phyloP scores from a whole-genome alignment of 2,113 vertebrate genomes.

The Gorsachius goisagi region DNA sequence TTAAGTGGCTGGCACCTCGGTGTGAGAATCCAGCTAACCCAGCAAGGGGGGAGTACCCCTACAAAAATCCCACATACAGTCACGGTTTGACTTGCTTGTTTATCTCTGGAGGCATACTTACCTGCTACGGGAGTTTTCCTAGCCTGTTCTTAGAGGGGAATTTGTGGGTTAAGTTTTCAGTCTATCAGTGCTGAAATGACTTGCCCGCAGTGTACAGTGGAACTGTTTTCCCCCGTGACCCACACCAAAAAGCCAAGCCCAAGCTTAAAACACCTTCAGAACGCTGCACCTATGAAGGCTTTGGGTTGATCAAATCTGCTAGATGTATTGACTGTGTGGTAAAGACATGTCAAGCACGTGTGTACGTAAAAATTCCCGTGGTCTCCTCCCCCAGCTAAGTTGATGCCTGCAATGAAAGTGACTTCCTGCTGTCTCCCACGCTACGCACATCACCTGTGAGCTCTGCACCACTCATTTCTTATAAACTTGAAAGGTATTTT shows the following conservation, averaged over 20 bases:
- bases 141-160: not conserved
- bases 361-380: not conserved
- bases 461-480: not conserved
- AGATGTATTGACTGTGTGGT: not conserved
- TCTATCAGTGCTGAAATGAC: not conserved
- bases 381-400: not conserved
- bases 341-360: not conserved
- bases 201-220: accelerated
- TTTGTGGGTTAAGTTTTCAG: not conserved
- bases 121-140: not conserved
- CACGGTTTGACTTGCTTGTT: not conserved
- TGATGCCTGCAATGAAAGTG: not conserved
- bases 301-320: not conserved
- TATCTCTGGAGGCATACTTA: not conserved
- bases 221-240: not conserved
- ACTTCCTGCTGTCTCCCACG: not conserved
- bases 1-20: not conserved
- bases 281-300: not conserved
- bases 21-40: not conserved
- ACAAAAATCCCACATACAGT: not conserved
- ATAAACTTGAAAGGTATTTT: not conserved
- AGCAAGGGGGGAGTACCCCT: not conserved
- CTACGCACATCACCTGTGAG: not conserved
- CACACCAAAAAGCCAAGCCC: not conserved
- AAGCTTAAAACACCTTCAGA: not conserved